Base-by-base conservation (phyloP, 1,140 invertebrate genomes). In the Drosophila nasuta region DNA sequence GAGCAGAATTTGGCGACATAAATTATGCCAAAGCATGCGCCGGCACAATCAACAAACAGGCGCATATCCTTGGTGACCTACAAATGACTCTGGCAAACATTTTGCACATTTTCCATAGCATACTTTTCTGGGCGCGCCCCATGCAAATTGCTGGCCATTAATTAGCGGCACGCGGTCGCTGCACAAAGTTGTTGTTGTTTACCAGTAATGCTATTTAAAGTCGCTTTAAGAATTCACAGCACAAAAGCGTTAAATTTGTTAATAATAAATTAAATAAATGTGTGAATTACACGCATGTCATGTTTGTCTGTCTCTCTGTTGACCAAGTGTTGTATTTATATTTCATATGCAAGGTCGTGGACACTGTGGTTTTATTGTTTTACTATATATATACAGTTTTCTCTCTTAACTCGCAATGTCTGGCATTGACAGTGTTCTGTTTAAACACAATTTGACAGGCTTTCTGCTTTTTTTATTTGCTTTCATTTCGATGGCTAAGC, bases 11-110 rank as follows among this genome's bases (percentile, higher is more conserved):
- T 65, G 58, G 49, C 49, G 57, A 82, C 79, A 86, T 86, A 87
- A 87, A 87, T 87, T 87, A 87, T 87, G 83, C 80, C 66, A 38
- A 65, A 77, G 66, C 82, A 86, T 82, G 82, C 74, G 79, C 79
- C 76, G 72, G 60, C 82, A 66, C 77, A 77, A 63, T 57, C 49
- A 62, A 48, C 73, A 59, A 59, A 65, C 30, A 20, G 38, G 13
- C 54, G 35, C n/a, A 48, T 45, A 67, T 70, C 64, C 71, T 79
- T 80, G 59, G 54, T 87, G 82, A 88, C 82, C 83, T 88, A 86
- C 71, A 86, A 88, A 87, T 66, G 69, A 13, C 63, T 30, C 62
- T 45, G 49, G 7, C 20, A 51, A 10, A 38, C 8, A 38, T 38
- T 54, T 52, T 54, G 11, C 28, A 4, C 51, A 54, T 79, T 86